Evolutionary conservation across 2,888 invertebrate genomes (phyloP), one percentile per base, ranked within the genome.

Genomic region (Actias luna): DNA sequence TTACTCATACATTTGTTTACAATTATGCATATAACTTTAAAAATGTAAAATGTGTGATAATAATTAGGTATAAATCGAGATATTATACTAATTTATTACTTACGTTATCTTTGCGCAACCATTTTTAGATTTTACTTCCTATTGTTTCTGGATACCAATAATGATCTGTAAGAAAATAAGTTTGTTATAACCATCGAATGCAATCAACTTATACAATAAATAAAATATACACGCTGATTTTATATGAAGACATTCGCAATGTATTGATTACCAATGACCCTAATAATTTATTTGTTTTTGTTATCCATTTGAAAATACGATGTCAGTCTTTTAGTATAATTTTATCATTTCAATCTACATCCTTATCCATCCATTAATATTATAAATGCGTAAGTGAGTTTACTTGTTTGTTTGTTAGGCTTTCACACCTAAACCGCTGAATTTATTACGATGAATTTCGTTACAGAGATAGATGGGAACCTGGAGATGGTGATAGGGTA

Each of bases 1-100:
- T 70, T 68, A 69, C 69, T 67, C 18, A 42, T 42, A 18, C 18
- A 42, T 42, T 42, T 42, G 42, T 42, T 42, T 18, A 42, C 18
- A 42, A 42, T 42, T 8, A 18, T 42, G 42, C 42, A 1, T 42
- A 7, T 42, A n/a, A 42, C 18, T 18, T 4, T 42, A 42, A 42
- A 42, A 1, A 16, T 42, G 16, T 42, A 42, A 18, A 8, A 42
- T 42, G n/a, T 5, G 8, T 7, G 16, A 5, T 39, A 39, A n/a
- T n/a, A n/a, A n/a, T n/a, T n/a, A 39, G 39, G 2, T n/a, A 18
- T n/a, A n/a, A 5, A 5, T n/a, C n/a, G 39, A n/a, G 39, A 5
- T 16, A 4, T 3, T 39, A 0, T n/a, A 39, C n/a, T 39, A n/a
- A n/a, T n/a, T n/a, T n/a, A 16, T 5, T n/a, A 7, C n/a, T 22